Conservation (phyloP, 2,797 vertebrate species). For the Balearica regulorum region DNA sequence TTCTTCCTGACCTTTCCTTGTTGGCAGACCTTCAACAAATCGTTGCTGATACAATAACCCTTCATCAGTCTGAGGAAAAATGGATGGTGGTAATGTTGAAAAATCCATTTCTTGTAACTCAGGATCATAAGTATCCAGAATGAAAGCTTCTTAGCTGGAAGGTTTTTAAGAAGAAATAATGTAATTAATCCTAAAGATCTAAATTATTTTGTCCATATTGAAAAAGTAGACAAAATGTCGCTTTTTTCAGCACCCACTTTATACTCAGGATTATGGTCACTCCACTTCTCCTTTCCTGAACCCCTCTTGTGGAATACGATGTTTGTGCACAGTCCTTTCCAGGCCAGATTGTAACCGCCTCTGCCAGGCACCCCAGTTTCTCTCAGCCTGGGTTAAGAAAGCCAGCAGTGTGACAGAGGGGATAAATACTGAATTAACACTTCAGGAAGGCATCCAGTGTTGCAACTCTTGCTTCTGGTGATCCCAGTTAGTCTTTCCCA, state of each 20-base stretch:
- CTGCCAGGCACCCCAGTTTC: not conserved
- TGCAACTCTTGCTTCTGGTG: not conserved
- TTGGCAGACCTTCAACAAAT: constrained; percentile 3
- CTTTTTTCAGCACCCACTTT: not conserved
- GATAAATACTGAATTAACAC: not conserved
- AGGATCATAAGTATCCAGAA: not conserved
- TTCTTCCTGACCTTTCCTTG: not conserved
- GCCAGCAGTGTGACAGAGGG: not conserved
- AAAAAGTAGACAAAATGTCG: not conserved
- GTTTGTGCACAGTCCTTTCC: constrained; percentile 28
- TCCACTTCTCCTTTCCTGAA: not conserved
- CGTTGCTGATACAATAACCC: not conserved
- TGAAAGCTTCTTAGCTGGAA: not conserved
- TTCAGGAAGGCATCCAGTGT: not conserved
- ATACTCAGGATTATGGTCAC: not conserved
- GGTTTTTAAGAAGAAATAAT: not conserved
- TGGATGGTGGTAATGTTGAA: not conserved
- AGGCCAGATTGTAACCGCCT: not conserved
- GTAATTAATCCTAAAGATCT: not conserved
- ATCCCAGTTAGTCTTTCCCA: not conserved
- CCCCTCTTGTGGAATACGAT: not conserved
- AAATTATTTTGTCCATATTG: not conserved
- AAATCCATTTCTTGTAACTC: not conserved
- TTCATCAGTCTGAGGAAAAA: not conserved
- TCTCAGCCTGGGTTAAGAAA: not conserved